Conservation (phyloP, 2,113 vertebrate genomes). For the Halcyon senegalensis region DNA sequence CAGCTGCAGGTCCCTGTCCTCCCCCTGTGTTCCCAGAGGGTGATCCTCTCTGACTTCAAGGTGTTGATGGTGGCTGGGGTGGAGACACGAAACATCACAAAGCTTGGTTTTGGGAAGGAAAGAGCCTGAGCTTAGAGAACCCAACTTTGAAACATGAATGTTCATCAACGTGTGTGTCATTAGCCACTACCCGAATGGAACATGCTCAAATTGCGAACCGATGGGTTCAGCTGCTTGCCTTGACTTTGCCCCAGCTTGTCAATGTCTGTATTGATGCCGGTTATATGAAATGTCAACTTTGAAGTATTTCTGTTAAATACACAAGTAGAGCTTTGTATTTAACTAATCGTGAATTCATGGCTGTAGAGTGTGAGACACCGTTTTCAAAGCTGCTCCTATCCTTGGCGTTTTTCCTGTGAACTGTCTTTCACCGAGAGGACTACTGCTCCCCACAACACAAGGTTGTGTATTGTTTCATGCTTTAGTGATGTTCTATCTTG, state of each 20-base stretch:
- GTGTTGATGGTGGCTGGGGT: no score
- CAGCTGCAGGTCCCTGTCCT: not conserved
- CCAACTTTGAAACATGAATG: accelerated
- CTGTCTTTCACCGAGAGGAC: not conserved
- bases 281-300: not conserved
- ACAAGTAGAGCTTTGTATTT: slow-evolving; percentile 56
- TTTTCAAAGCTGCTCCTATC: slow-evolving; percentile 26
- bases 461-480: not conserved
- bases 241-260: not conserved
- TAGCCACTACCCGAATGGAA: not conserved
- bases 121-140: not conserved
- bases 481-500: not conserved
- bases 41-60: not conserved
- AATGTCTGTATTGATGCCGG: not conserved
- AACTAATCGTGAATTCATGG: slow-evolving; percentile 20
- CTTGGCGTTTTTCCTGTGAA: not conserved
- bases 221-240: not conserved
- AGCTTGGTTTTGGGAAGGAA: not conserved
- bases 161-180: not conserved
- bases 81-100: not conserved
- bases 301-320: slow-evolving; percentile 48
- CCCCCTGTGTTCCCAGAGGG: not conserved
- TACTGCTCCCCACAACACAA: not conserved
- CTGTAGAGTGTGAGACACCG: not conserved
- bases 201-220: not conserved